Conservation (phyloP, 2,888 invertebrate species). For the Stictocephala bisonia region DNA sequence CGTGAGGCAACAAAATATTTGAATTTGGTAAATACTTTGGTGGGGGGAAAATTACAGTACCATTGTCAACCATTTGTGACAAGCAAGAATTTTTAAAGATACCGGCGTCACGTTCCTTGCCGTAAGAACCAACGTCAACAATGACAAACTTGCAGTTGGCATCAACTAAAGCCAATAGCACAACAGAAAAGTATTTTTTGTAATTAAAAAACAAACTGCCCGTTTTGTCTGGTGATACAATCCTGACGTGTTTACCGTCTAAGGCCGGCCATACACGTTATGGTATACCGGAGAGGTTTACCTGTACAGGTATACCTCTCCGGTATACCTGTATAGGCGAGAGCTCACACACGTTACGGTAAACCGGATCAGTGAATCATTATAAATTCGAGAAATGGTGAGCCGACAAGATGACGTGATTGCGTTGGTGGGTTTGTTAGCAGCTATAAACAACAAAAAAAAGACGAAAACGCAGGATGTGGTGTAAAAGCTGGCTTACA, state of each 20-base stretch:
- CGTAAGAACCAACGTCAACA: too few relatives aligned
- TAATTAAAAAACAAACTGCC: too few relatives aligned
- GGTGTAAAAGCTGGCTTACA: slow-evolving; percentile 3
- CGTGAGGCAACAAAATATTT: background rate
- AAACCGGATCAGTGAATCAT: background rate
- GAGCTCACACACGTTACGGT: background rate
- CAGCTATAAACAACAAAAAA: background rate
- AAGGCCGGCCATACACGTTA: too few relatives aligned
- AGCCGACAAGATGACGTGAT: background rate
- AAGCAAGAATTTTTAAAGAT: background rate
- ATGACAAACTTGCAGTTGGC: too few relatives aligned
- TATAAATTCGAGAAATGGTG: background rate
- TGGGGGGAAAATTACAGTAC: background rate
- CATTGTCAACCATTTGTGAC: background rate
- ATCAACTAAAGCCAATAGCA: too few relatives aligned
- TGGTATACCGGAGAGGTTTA: too few relatives aligned
- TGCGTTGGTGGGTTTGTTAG: background rate
- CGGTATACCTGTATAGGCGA: background rate
- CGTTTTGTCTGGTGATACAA: too few relatives aligned
- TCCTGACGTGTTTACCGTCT: too few relatives aligned
- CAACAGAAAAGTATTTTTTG: too few relatives aligned
- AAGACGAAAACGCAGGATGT: background rate
- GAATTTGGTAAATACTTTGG: background rate
- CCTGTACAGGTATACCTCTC: too few relatives aligned
- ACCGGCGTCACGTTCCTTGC: background rate